A percentile compares a stretch with the other conserved stretches of the same genome.
phyloP scores from a whole-genome alignment of 2,113 vertebrate genomes.

The Cygnus buccinator region DNA sequence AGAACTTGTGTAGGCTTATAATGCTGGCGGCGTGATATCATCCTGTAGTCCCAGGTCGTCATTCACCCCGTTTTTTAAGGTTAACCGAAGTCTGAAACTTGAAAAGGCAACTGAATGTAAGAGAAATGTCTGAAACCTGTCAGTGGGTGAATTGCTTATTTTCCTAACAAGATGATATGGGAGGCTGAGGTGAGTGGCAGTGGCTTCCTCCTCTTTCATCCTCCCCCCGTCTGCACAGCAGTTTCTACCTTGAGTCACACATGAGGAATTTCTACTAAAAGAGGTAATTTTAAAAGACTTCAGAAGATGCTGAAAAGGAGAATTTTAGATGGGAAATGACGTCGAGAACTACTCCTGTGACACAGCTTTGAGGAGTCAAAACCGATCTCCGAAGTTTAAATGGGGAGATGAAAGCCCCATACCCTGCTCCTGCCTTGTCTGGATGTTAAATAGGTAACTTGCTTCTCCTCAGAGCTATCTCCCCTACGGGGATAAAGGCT shows the following conservation, averaged over 20 bases:
- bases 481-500: neutral
- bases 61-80: neutral
- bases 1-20: neutral
- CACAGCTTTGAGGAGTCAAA: neutral
- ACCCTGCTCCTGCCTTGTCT: neutral
- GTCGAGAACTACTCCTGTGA: neutral
- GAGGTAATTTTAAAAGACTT: neutral
- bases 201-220: neutral
- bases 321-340: neutral
- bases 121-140: neutral
- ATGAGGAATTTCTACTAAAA: neutral
- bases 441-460: neutral
- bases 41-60: neutral
- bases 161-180: neutral
- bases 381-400: neutral
- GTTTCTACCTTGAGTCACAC: neutral
- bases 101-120: neutral
- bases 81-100: neutral
- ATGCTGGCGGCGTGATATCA: neutral
- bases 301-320: neutral
- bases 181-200: neutral
- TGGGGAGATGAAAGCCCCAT: neutral
- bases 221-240: neutral
- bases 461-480: neutral
- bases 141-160: neutral